Conservation (phyloP, 2,113 vertebrate genomes). For the Apteryx owenii region DNA sequence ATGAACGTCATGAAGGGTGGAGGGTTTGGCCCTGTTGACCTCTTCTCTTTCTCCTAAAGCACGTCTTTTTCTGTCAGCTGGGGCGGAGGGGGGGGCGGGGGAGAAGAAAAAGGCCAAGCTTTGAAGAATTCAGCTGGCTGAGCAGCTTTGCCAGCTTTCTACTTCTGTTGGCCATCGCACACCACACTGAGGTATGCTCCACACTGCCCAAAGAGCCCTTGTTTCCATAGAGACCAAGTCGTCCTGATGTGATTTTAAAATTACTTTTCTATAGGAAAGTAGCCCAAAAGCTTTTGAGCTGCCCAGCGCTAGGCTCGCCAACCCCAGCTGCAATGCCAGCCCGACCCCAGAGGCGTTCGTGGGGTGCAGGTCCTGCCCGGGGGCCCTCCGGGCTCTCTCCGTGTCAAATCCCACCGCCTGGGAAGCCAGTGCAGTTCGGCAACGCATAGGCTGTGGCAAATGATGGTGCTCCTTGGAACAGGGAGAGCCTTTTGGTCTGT, state of each 20-base stretch:
- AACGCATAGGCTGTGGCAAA: not conserved
- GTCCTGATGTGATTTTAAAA: not conserved
- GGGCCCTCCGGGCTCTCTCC: no score
- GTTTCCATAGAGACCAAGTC: not conserved
- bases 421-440: not conserved
- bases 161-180: not conserved
- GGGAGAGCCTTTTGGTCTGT: not conserved
- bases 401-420: not conserved
- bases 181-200: no score
- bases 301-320: not conserved
- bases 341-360: no score
- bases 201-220: not conserved
- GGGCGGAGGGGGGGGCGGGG: not conserved
- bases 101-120: not conserved
- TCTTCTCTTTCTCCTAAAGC: not conserved
- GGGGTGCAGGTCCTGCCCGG: no score
- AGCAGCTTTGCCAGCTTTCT: not conserved
- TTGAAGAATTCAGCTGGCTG: not conserved
- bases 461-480: not conserved
- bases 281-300: not conserved
- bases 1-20: no score
- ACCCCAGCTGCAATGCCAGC: no score
- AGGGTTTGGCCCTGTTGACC: not conserved
- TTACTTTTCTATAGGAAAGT: not conserved
- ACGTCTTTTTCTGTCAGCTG: rapidly evolving